Conservation (phyloP, 2,888 invertebrate species). For the Ptilodon capucinus region DNA sequence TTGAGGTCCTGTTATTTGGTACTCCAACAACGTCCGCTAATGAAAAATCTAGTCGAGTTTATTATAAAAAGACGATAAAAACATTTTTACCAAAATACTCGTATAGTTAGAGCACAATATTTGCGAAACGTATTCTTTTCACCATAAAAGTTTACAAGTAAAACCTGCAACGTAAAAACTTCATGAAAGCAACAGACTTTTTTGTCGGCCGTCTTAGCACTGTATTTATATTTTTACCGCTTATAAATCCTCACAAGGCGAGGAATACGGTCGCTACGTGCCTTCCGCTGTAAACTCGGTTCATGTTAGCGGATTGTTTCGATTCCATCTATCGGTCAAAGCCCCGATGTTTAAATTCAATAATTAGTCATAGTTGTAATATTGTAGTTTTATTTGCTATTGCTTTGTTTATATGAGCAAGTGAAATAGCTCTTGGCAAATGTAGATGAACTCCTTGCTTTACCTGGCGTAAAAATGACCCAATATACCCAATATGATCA, state of each 20-base stretch:
- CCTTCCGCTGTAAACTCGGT: slow-evolving; percentile 59
- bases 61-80: background rate
- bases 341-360: slow-evolving; percentile 28
- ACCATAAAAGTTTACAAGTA: background rate
- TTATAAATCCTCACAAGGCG: slow-evolving; percentile 31
- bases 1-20: too few relatives aligned
- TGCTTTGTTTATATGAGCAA: background rate
- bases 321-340: slow-evolving; percentile 44
- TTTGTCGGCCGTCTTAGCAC: slow-evolving; percentile 14
- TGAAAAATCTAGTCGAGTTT: background rate
- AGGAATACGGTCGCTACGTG: slow-evolving; percentile 63
- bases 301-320: slow-evolving; percentile 54
- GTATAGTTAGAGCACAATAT: background rate
- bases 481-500: too few relatives aligned
- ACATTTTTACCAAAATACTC: background rate
- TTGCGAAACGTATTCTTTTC: background rate
- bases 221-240: slow-evolving; percentile 7
- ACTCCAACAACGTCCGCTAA: too few relatives aligned
- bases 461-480: background rate
- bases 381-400: background rate
- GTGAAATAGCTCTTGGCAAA: background rate
- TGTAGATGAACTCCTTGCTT: background rate
- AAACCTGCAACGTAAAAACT: background rate
- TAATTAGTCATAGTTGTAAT: slow-evolving; percentile 12
- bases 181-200: background rate